phyloP scores from a whole-genome alignment of 2,888 invertebrate genomes.

The Timema podura region DNA sequence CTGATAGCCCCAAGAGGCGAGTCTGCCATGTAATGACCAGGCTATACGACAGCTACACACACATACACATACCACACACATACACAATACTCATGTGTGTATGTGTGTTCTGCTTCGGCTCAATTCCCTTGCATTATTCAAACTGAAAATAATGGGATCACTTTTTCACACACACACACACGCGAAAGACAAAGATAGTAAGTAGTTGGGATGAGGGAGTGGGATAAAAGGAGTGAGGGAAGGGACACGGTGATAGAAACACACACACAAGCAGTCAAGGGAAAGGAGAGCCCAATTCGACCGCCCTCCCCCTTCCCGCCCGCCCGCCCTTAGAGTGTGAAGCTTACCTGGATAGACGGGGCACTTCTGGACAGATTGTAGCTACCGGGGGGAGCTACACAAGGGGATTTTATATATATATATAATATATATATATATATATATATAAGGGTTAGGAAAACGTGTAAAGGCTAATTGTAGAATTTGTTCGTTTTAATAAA shows the following conservation, averaged over 20 bases:
- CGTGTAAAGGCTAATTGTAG: too few species aligned
- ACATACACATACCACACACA: conserved; percentile 19
- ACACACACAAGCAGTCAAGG: neutral
- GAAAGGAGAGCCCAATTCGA: neutral
- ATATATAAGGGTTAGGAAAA: too few species aligned
- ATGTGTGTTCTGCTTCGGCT: neutral
- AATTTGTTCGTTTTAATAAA: conserved; percentile 17
- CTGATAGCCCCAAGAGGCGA: conserved; percentile 15
- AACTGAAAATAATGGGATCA: conserved; percentile 39
- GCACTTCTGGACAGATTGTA: too few species aligned
- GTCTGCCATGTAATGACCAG: conserved; percentile 11
- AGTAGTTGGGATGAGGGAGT: conserved; percentile 11
- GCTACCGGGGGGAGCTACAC: too few species aligned
- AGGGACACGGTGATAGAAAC: too few species aligned
- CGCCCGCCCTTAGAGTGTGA: neutral
- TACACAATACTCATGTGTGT: conserved; percentile 15
- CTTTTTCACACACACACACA: conserved; percentile 35
- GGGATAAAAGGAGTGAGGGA: neutral
- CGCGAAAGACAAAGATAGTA: conserved; percentile 15
- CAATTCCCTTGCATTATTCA: conserved; percentile 40
- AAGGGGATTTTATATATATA: too few species aligned
- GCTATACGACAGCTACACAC: conserved; percentile 4
- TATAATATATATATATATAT: too few species aligned
- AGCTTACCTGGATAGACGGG: neutral
- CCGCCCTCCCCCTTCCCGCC: neutral